Evolutionary conservation across 2,113 vertebrate species (phyloP).

Genomic region (Microtus ochrogaster): DNA sequence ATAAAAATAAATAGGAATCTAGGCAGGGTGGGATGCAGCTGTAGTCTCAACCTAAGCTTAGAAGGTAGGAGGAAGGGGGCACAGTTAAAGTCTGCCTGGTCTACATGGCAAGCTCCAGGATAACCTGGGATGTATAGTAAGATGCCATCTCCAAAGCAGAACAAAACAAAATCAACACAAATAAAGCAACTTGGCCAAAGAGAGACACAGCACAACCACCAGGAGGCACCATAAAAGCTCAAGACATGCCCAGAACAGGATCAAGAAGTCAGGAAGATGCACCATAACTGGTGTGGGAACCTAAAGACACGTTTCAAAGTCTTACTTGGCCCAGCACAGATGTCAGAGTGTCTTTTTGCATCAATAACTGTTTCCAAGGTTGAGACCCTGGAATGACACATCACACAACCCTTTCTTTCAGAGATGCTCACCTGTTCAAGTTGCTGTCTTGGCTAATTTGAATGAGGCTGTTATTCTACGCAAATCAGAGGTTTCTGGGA

Average conservation of each 20-base stretch:
- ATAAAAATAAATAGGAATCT: neutral
- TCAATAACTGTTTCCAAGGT: neutral
- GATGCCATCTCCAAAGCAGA: neutral
- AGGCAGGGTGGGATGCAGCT: neutral
- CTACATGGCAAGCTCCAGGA: neutral
- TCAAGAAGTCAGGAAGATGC: neutral
- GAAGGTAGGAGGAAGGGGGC: neutral
- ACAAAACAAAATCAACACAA: neutral
- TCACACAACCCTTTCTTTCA: slow-evolving; percentile 22
- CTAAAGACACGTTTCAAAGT: neutral
- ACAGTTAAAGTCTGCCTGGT: neutral
- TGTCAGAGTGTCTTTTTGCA: neutral
- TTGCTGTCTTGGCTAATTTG: neutral
- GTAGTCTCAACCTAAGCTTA: neutral
- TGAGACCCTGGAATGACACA: neutral
- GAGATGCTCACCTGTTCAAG: neutral
- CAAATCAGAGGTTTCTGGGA: neutral
- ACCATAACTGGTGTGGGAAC: neutral
- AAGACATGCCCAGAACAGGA: neutral
- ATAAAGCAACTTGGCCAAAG: slow-evolving; percentile 3
- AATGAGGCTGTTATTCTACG: neutral
- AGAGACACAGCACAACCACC: neutral
- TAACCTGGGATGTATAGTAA: neutral
- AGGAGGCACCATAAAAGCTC: neutral
- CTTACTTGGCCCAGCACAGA: neutral